phyloP scores from a whole-genome alignment of 2,113 vertebrate genomes.

The Albula glossodonta region DNA sequence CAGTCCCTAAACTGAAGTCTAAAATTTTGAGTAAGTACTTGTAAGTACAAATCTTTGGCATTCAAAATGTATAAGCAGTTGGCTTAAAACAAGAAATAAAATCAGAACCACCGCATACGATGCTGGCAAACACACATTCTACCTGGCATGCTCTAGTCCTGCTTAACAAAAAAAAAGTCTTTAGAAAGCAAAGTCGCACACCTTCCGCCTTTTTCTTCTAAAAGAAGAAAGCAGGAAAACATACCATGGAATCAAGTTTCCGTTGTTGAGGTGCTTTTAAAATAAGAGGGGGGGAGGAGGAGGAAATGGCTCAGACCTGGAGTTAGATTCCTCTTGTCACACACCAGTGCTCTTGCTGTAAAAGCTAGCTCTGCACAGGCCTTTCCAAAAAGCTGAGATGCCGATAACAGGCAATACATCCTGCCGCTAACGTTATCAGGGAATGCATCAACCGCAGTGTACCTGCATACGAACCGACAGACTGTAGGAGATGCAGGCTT shows the following conservation, averaged over 20 bases:
- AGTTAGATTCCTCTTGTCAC: conserved; percentile 5
- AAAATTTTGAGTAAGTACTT: too few species aligned
- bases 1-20: too few species aligned
- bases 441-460: conserved; percentile 14
- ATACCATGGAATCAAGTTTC: background rate
- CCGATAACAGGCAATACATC: conserved; percentile 21
- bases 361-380: conserved; percentile 8
- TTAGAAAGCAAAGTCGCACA: too few species aligned
- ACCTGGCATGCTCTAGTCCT: too few species aligned
- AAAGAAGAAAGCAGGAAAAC: background rate
- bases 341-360: conserved; percentile 17
- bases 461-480: background rate
- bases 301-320: background rate
- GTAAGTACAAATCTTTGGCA: too few species aligned
- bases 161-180: too few species aligned
- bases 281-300: background rate
- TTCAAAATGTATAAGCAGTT: too few species aligned
- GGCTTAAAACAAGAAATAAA: too few species aligned
- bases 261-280: background rate
- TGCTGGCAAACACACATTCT: too few species aligned
- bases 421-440: conserved; percentile 25
- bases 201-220: too few species aligned
- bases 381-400: conserved; percentile 20
- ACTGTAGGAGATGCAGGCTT: too few species aligned
- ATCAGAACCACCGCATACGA: too few species aligned